Base-by-base conservation (phyloP, 2,113 vertebrate genomes). In the Sphyrna mokarran region DNA sequence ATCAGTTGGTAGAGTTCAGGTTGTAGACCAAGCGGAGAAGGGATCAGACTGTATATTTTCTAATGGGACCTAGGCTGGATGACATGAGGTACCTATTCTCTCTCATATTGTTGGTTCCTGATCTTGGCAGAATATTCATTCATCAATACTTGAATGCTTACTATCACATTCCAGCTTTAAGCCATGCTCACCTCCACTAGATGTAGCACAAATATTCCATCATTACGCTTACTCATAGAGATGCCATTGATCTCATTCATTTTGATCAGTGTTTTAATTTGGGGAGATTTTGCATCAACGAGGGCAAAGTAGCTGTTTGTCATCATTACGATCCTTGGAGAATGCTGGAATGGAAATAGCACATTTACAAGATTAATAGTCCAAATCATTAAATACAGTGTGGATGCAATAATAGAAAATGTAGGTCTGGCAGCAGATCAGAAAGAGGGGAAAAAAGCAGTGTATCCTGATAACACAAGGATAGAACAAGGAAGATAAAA, bases 191-290 rank as follows among this genome's bases (percentile, higher is more conserved):
- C 98, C 98, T 97, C 97, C 91, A 69, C 97, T 96, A 98, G 96
- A 96, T 98, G 98, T 95, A 98, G 96, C 61, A 96, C 96, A 63
- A 98, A 97, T 90, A 98, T 96, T 33, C 98, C 98, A 0, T 98
- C 98, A 0, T 96, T 96, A 96, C 97, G 96, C 96, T 97, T 97
- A 76, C 96, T 98, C 96, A 97, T 97, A 0, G 98, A 97, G 95
- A 98, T 96, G 0, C 97, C 66, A 0, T 80, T n/a, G 96, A 98
- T 96, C 95, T 96, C 97, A 0, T 96, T 54, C 96, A 98, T 95
- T 48, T 95, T 97, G 93, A 98, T 96, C 95, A 97, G 96, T 0
- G 54, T 96, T 96, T 98, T 97, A 96, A 97, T 96, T 96, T 98
- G 97, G 29, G 96, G 97, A 0, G 97, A 97, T 96, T 98, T 98